Conservation (phyloP, 2,888 invertebrate species). For the Exephanes ischioxanthus region DNA sequence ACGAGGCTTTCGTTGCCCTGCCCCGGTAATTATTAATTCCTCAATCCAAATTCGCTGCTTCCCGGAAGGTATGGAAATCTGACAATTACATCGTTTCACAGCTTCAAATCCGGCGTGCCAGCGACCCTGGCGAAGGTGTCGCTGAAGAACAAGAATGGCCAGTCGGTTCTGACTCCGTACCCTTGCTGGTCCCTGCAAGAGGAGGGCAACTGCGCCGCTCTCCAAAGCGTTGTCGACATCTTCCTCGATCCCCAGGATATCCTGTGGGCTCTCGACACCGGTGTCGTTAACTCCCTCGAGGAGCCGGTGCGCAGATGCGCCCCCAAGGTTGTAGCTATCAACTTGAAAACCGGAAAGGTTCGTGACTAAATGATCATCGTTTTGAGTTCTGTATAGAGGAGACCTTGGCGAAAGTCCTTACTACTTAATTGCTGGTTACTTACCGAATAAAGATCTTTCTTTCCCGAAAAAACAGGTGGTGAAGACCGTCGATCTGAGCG, state of each 20-base stretch:
- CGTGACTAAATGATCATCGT: conserved; percentile 28
- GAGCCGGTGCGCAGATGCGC: conserved; percentile 87
- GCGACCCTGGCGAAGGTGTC: conserved; percentile 87
- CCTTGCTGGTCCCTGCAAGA: conserved; percentile 90
- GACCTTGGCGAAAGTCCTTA: too few relatives aligned
- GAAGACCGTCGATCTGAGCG: conserved; percentile 87
- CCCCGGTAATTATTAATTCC: conserved; percentile 83
- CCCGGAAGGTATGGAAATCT: background rate
- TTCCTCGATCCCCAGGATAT: conserved; percentile 87
- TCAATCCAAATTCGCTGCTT: background rate
- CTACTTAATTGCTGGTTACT: too few relatives aligned
- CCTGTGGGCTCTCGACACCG: conserved; percentile 88
- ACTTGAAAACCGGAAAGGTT: conserved; percentile 86
- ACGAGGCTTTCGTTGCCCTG: conserved; percentile 87
- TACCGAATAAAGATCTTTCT: background rate
- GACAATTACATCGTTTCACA: conserved; percentile 45
- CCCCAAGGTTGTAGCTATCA: conserved; percentile 88
- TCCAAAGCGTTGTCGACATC: conserved; percentile 90
- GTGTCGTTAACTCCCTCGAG: conserved; percentile 87
- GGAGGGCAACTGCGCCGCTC: conserved; percentile 89
- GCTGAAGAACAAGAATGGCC: conserved; percentile 85
- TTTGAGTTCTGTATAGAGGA: background rate
- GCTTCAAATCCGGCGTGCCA: conserved; percentile 88
- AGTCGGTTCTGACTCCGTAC: conserved; percentile 87
- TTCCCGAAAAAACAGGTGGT: conserved; percentile 80